Conservation (phyloP, 2,888 invertebrate genomes). For the Rotaria socialis region DNA sequence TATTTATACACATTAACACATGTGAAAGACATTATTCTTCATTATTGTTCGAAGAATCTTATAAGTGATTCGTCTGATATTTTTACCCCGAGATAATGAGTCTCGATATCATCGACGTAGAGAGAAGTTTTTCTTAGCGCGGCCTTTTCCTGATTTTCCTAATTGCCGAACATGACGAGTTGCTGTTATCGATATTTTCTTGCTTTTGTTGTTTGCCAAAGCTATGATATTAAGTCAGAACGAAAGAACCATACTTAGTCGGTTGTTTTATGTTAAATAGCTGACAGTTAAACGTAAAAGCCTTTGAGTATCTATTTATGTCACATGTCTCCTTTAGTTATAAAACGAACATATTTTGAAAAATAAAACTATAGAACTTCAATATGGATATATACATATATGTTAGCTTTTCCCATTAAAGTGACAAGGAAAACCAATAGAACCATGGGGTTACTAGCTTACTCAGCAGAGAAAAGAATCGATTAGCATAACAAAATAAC, state of each 20-base stretch:
- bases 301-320: background rate
- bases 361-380: background rate
- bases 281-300: background rate
- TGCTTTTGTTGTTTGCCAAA: background rate
- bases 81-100: background rate
- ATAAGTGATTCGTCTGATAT: background rate
- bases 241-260: background rate
- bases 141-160: background rate
- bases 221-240: background rate
- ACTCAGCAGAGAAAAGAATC: background rate
- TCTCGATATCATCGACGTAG: background rate
- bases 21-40: background rate
- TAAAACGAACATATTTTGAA: background rate
- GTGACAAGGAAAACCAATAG: background rate
- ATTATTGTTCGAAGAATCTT: background rate
- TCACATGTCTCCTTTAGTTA: background rate
- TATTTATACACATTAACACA: background rate
- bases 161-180: background rate
- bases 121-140: background rate
- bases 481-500: constrained; percentile 16
- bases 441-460: background rate
- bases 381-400: background rate
- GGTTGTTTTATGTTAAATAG: background rate
- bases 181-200: background rate
- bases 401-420: background rate